A percentile compares a stretch with the other conserved stretches of the same genome.
Conservation (phyloP, 1,140 invertebrate species). For the Pteromalus puparum region DNA sequence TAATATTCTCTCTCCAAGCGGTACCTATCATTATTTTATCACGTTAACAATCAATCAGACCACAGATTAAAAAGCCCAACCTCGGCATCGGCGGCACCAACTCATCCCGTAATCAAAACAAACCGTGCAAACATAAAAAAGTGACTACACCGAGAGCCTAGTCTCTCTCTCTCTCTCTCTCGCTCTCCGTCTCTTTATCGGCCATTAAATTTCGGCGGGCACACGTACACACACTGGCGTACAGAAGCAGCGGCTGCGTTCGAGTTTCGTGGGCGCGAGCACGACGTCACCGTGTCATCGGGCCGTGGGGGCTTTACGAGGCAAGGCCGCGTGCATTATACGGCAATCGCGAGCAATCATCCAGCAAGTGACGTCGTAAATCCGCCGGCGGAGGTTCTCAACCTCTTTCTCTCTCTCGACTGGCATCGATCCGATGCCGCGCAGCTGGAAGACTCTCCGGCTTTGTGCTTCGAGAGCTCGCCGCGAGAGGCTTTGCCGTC, state of each 20-base stretch:
- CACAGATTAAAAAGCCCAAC: too few relatives aligned
- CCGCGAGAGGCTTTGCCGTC: not conserved
- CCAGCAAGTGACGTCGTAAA: conserved; percentile 71
- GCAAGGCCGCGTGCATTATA: conserved; percentile 74
- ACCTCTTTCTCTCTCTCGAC: conserved; percentile 59
- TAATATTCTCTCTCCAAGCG: too few relatives aligned
- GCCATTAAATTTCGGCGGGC: conserved; percentile 49
- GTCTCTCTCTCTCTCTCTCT: not conserved
- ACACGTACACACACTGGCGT: conserved; percentile 15
- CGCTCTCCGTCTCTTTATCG: conserved; percentile 39
- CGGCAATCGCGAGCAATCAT: conserved; percentile 73
- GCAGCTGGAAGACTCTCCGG: conserved; percentile 12
- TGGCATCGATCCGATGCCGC: conserved; percentile 61
- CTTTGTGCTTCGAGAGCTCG: not conserved
- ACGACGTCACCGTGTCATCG: conserved; percentile 58
- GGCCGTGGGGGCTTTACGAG: conserved; percentile 65
- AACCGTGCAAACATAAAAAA: conserved; percentile 31
- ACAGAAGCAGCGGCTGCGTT: not conserved
- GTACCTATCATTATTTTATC: too few relatives aligned
- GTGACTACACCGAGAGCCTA: not conserved
- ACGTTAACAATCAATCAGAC: too few relatives aligned
- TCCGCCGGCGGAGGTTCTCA: conserved; percentile 69
- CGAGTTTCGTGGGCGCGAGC: conserved; percentile 21
- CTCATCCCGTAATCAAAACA: conserved; percentile 21
- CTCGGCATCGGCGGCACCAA: not conserved